These are phyloP conservation scores for Microctenopoma lineatum DNA, from an alignment of 2,797 vertebrate species.

Conservation along the genomic window DNA sequence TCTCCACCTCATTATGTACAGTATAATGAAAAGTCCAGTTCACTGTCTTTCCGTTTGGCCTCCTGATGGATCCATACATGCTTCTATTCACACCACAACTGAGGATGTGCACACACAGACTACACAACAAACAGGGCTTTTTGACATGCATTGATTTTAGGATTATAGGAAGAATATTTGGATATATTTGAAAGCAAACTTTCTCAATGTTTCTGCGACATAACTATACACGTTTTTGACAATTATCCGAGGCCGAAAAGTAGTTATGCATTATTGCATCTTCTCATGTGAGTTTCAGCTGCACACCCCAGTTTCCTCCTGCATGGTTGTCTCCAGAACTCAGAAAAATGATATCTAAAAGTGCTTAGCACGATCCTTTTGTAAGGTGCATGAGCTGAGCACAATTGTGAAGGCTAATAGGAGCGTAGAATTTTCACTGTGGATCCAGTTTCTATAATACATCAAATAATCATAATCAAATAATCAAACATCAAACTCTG, in stretches of 20 bases:
- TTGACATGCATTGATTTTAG: not conserved
- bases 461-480: not conserved
- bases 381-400: not conserved
- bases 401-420: not conserved
- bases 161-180: too few relatives aligned
- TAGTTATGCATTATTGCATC: too few relatives aligned
- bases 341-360: not conserved
- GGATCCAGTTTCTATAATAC: too few relatives aligned
- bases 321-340: not conserved
- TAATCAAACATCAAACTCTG: too few relatives aligned
- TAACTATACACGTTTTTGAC: too few relatives aligned
- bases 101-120: too few relatives aligned
- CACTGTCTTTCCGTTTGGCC: not conserved
- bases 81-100: too few relatives aligned
- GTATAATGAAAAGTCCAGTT: too few relatives aligned
- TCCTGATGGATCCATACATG: not conserved
- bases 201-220: not conserved
- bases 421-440: not conserved
- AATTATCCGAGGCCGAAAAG: not conserved
- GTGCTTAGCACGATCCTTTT: not conserved
- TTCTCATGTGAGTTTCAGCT: too few relatives aligned
- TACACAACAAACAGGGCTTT: too few relatives aligned
- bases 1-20: too few relatives aligned
- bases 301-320: too few relatives aligned
- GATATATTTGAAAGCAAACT: not conserved